Evolutionary conservation across 1,140 invertebrate genomes (phyloP), one percentile per base, ranked within the genome.

Genomic region (Listronotus oregonensis): DNA sequence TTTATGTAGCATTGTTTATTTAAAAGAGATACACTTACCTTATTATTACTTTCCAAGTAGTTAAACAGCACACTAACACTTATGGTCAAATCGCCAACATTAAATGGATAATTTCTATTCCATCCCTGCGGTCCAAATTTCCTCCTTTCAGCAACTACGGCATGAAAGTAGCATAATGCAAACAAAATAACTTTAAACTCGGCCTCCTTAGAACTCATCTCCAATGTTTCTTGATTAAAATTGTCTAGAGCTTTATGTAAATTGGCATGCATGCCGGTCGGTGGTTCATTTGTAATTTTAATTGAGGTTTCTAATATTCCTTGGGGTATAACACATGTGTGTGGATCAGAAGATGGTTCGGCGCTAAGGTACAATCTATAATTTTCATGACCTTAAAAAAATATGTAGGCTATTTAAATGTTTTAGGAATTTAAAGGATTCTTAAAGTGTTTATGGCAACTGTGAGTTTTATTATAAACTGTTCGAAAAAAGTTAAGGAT

Each of bases 251-350:
- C 90, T 82, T 97, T 97, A 77, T 96, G 94, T 17, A 96, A 84
- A 79, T 97, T 98, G 0, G 95, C 94, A 78, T 86, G 85, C 89
- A 98, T 97, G 44, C 96, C 95, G 18, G 91, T 94, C 0, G 96
- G 95, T 5, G 95, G 94, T 80, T 98, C 95, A 74, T 97, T 97
- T 0, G 95, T 97, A 40, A 98, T 96, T 82, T 98, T 98, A 73
- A 97, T 95, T 0, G 94, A 91, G 0, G 93, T 92, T 78, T 98
- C 95, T 6, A 98, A 79, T 69, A 98, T 92, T 54, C 95, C 95
- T 81, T 90, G 84, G 0, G 86, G 86, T 17, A 88, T 67, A 12
- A 77, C 73, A 59, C 73, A 74, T 31, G 56, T 46, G 32, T 61
- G 40, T 0, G 85, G 77, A 75, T 83, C 80, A 5, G 76, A 77